phyloP scores from a whole-genome alignment of 2,113 vertebrate genomes.

The Blennius ocellaris region DNA sequence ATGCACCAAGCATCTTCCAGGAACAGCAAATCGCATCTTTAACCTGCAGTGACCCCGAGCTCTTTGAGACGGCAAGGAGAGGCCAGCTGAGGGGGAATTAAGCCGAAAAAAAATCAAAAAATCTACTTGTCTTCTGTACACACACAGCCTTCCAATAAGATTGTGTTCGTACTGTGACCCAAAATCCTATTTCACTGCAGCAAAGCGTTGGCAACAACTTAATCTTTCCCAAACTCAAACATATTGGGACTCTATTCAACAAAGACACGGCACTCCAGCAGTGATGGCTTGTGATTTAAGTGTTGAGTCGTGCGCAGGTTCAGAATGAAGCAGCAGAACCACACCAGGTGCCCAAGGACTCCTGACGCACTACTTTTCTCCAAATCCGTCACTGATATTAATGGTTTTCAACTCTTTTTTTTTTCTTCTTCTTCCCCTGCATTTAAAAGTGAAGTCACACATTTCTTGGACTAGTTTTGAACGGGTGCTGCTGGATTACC shows the following conservation, averaged over 20 bases:
- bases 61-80: slow-evolving; percentile 42
- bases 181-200: slow-evolving; percentile 42
- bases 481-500: slow-evolving; percentile 1
- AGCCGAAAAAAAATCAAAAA: slow-evolving; percentile 16
- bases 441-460: slow-evolving; percentile 1
- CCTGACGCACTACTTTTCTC: not conserved
- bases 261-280: slow-evolving; percentile 38
- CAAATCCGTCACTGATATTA: slow-evolving; percentile 16
- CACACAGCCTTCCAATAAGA: slow-evolving; percentile 26
- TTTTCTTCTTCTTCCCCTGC: not conserved
- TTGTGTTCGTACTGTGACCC: slow-evolving; percentile 34
- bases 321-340: not conserved
- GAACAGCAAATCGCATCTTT: slow-evolving; percentile 53
- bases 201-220: slow-evolving; percentile 51
- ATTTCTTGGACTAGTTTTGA: not conserved
- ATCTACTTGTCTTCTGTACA: slow-evolving; percentile 43
- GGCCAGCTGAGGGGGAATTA: slow-evolving; percentile 17
- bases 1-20: slow-evolving; percentile 10
- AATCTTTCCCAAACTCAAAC: slow-evolving; percentile 51
- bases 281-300: slow-evolving; percentile 37
- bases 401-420: slow-evolving; percentile 1
- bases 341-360: not conserved
- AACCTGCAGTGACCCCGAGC: slow-evolving; percentile 47
- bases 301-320: slow-evolving; percentile 27
- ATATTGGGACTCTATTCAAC: slow-evolving; percentile 33